Evolutionary conservation across 2,113 vertebrate genomes (phyloP), one percentile per base, ranked within the genome.

Genomic region (Meleagris gallopavo): DNA sequence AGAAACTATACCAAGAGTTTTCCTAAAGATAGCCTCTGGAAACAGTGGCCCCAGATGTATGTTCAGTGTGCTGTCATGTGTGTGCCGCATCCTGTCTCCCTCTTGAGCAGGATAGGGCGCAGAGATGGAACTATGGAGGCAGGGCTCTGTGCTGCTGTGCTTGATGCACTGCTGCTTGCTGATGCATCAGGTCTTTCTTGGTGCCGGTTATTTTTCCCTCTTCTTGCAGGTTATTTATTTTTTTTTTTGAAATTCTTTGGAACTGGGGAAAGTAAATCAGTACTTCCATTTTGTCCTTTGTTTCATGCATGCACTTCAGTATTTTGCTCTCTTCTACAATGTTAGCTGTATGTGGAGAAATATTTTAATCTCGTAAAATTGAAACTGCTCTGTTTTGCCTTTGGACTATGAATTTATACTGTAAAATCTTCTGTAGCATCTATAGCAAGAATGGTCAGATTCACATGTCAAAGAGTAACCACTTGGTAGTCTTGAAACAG

Each of bases 321-420:
- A n/a, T 46, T 85, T 76, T 5, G 17, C 29, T 10, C 12, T 81
- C 55, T 88, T 88, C 79, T 38, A 50, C 30, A 81, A 80, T 80
- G 30, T 18, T 36, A 1, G 0, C 14, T 72, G 25, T 72, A 15
- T 29, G 86, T 71, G 2, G 2, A 69, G 43, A 61, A 73, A 22
- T 62, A 34, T 36, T 94, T 88, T 78, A 90, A 64, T 83, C 41
- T n/a, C 48, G 29, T 77, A 34, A 79, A 60, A 64, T 80, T 34
- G 29, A 38, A 32, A 30, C 45, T 52, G 13, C 22, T 81, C 50
- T 61, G 22, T 4, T 77, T 80, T 60, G 66, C 29, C 71, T 78
- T 91, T 84, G 77, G 30, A 13, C 45, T 75, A 2, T 79, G 52
- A 75, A 70, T 69, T 54, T 65, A 25, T 61, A 20, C 27, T 6